Percentiles rank a stretch among this genome's conserved stretches.
phyloP scores from a whole-genome alignment of 2,113 vertebrate genomes.

The Pyrgilauda ruficollis region DNA sequence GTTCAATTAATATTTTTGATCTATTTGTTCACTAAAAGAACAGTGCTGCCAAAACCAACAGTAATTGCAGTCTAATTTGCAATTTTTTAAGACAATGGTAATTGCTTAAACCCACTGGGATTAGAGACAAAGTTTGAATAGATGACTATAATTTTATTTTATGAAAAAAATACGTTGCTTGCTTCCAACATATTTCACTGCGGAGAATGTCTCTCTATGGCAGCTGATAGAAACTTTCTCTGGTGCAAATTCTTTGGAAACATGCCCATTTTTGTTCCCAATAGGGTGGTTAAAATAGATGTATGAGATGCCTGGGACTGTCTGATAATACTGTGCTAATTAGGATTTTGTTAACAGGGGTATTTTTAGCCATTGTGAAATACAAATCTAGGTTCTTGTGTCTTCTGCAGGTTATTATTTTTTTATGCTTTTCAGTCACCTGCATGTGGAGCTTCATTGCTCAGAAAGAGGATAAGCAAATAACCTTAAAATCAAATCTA shows the following conservation, averaged over 20 bases:
- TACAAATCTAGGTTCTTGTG: not conserved
- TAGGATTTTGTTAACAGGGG: not conserved
- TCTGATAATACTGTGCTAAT: not conserved
- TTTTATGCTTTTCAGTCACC: not conserved
- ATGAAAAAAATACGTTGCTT: not conserved
- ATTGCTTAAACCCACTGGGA: conserved; percentile 22
- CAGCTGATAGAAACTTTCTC: not conserved
- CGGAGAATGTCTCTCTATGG: not conserved
- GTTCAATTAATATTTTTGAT: conserved; percentile 53
- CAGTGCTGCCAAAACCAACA: not conserved
- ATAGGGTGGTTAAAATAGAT: not conserved
- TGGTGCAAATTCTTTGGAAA: not conserved
- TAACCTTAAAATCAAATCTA: not conserved
- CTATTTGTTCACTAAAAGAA: conserved; percentile 24
- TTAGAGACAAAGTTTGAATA: conserved; percentile 1
- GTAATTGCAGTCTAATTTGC: conserved; percentile 40
- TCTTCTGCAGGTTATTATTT: not conserved
- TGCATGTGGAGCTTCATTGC: not conserved
- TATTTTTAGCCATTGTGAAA: not conserved
- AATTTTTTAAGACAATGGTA: conserved; percentile 15
- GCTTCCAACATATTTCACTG: not conserved
- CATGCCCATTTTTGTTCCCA: not conserved
- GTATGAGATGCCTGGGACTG: not conserved
- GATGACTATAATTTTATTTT: not conserved
- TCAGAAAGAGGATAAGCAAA: not conserved